phyloP scores from a whole-genome alignment of 2,113 vertebrate genomes.

The Ameiurus melas region DNA sequence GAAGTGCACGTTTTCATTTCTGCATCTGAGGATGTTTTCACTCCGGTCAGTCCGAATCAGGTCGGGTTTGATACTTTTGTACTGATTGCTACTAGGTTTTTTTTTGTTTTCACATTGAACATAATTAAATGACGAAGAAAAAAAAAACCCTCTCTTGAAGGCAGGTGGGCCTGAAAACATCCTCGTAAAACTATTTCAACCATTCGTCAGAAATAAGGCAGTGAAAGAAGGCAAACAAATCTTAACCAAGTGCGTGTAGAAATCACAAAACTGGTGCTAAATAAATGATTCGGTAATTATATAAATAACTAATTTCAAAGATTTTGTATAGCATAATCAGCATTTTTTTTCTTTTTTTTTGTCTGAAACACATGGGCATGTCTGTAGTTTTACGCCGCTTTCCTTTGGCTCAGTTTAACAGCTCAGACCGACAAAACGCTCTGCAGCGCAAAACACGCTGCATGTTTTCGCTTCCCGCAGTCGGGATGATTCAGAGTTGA shows the following conservation, averaged over 20 bases:
- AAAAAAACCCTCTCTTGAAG: not conserved
- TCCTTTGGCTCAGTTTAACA: not conserved
- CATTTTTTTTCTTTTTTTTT: not conserved
- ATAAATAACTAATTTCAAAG: not conserved
- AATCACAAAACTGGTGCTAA: not conserved
- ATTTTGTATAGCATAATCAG: not conserved
- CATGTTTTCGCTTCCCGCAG: not conserved
- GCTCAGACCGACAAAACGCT: not conserved
- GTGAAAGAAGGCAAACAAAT: not conserved
- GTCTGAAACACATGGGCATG: not conserved
- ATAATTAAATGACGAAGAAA: not conserved
- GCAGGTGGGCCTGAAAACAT: not conserved
- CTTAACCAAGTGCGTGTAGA: not conserved
- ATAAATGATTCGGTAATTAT: not conserved
- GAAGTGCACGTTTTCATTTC: not conserved
- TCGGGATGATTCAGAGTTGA: not conserved
- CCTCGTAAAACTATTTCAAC: too few species aligned
- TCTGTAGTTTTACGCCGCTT: not conserved
- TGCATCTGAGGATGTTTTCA: not conserved
- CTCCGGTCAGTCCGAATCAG: not conserved
- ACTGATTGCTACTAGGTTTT: not conserved
- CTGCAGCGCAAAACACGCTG: not conserved
- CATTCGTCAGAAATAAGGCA: not conserved
- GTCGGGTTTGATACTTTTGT: not conserved
- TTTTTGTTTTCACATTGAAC: not conserved